Base-by-base conservation (phyloP, 2,888 invertebrate genomes). In the Brachypterus glaber region DNA sequence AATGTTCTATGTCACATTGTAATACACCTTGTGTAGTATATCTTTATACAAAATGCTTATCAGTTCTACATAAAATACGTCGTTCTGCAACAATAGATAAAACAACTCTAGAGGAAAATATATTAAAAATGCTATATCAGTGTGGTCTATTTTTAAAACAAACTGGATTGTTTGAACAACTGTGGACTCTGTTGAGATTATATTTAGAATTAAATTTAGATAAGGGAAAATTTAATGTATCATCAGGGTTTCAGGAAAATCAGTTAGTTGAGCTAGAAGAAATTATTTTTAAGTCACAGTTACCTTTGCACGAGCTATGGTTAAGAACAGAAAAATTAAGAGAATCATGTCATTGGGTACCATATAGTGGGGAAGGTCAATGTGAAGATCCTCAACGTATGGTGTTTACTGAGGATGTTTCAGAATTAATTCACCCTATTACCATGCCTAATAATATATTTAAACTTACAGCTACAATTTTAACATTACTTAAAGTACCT, bases 301-400 rank as follows among this genome's bases (percentile, higher is more conserved):
- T 88, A 55, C 86, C 86, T 16, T 66, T 79, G 55, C 73, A 77
- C 56, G 77, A 79, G 48, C 69, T 85, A 45, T 87, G 86, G 87
- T 66, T 78, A 48, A 73, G 86, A 43, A 74, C 80, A 41, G 86
- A 85, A 64, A 76, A 77, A 8, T 64, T 82, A 37, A 72, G 85
- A n/a, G 81, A 78, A 53, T 73, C 76, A 12, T 77, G 74, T 51
- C 79, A 80, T 63, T 86, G 82, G 74, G 68, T 81, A 24, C 77
- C 81, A 2, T 67, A 63, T 13, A 62, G 66, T n/a, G 67, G 49
- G n/a, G 64, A 47, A 25, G 32, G 13, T 7, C 53, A 67, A 17
- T 67, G 73, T 54, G 69, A 71, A 51, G 77, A 78, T 69, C 71
- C 80, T 43, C 76, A 82, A 62, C 71, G 82, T 55, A 67, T 80